phyloP scores from a whole-genome alignment of 2,888 invertebrate genomes.

The Hermaeophaga mercurialis region DNA sequence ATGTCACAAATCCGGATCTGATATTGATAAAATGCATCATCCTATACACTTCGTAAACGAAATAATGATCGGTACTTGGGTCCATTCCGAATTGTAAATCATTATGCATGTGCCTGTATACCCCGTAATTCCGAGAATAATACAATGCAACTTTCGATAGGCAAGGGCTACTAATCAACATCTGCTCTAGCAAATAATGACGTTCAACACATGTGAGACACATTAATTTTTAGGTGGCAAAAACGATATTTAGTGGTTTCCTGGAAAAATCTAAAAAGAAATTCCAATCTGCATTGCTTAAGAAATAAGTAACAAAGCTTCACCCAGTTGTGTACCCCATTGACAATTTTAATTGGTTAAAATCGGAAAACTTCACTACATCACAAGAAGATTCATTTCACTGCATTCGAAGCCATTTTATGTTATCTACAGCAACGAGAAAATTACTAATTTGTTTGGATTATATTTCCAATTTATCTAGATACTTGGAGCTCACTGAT shows the following conservation, averaged over 20 bases:
- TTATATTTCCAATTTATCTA: too few species aligned
- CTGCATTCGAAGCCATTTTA: too few species aligned
- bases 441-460: too few species aligned
- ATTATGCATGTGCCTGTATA: conserved; percentile 17
- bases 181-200: background rate
- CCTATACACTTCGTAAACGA: background rate
- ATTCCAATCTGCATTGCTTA: too few species aligned
- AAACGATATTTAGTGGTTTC: background rate
- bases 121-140: conserved; percentile 16
- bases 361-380: too few species aligned
- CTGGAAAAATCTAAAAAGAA: background rate
- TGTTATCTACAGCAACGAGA: too few species aligned
- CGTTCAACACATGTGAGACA: background rate
- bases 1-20: background rate
- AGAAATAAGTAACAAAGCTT: too few species aligned
- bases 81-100: conserved; percentile 11
- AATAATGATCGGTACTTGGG: conserved; percentile 5
- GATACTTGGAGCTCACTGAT: too few species aligned
- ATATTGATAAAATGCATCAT: background rate
- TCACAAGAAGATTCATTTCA: too few species aligned
- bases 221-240: background rate
- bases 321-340: too few species aligned
- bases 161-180: conserved; percentile 1
- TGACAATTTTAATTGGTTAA: too few species aligned
- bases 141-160: conserved; percentile 4